Base-by-base conservation (phyloP, 1,140 invertebrate species). In the Temnothorax nylanderi region DNA sequence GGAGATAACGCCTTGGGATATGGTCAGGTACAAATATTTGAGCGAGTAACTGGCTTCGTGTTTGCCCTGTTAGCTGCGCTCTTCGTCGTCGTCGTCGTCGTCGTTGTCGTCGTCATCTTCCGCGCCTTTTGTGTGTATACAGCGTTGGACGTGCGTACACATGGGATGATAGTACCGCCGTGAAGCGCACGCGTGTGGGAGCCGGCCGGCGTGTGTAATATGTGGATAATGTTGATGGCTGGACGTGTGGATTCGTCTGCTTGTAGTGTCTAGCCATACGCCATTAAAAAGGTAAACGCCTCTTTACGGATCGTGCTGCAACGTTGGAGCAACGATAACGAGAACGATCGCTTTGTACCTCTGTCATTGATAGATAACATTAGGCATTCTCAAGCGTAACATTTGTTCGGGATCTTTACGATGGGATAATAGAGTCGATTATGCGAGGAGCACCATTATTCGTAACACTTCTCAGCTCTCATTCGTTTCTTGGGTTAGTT, bases 11-110 rank as follows among this genome's bases (percentile, higher is more conserved):
- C 85, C 72, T 47, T 54, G 85, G 80, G 76, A 85, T 69, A 84
- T 82, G 85, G 81, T 87, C 87, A 88, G 92, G 86, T 87, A 91
- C 93, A 95, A 95, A 95, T 95, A 95, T 95, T 95, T 95, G 94
- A 92, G 87, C 93, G 91, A 91, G 88, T 93, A 94, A 94, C 93
- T 92, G 89, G 92, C 92, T 91, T 91, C 47, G 32, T 93, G 92
- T 94, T 94, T 95, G 87, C 91, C 93, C 92, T 93, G 90, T 92
- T 88, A 86, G 81, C 75, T 65, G 67, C 47, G 87, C 71, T 89
- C 87, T 77, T 88, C 64, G 64, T 71, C 65, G 60, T 81, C 62
- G 62, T 65, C 56, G 64, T 82, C 49, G 62, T 72, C 62, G 81
- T 47, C 67, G 11, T 75, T 37, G 78, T 69, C 41, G 26, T 86